Evolutionary conservation across 2,113 vertebrate species (phyloP), one percentile per base, ranked within the genome.

Genomic region (Laticauda colubrina): DNA sequence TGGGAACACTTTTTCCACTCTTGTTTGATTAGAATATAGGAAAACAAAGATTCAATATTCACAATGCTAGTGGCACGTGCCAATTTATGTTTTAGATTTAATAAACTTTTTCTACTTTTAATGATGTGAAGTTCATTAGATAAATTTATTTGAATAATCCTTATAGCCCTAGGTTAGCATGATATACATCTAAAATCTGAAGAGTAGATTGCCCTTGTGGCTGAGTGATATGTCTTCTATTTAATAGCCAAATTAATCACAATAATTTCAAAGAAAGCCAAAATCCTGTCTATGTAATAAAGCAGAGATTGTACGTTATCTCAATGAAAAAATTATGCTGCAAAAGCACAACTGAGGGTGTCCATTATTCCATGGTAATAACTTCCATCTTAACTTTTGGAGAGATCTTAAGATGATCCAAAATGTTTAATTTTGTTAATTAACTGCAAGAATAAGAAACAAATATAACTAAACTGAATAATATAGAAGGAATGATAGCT

Each of bases 191-290:
- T 93, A 94, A 95, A 96, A 89, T 93, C 96, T 94, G 94, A 94
- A 57, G 51, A 75, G 91, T 88, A 85, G 55, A 93, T 89, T 93
- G 94, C 53, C 92, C 93, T 96, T 94, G 93, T 95, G 92, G 94
- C 92, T 94, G 54, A 93, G 94, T 6, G 94, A 94, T 94, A 94
- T 90, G 95, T 89, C 96, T 96, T 96, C 95, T 87, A 95, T 93
- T 93, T 97, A 98, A 97, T 54, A 97, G 96, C 55, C 94, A 95
- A 96, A 97, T 97, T 95, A 96, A 95, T 96, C 96, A 96, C 23
- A 89, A 96, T 95, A 93, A 97, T 95, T 96, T 94, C 92, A 97
- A 96, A 92, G 64, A 94, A 96, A 96, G 91, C 93, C 57, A 92
- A 95, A 93, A 94, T 94, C 95, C 95, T 96, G 90, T 95, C 92